A percentile compares a stretch with the other conserved stretches of the same genome.
Conservation (phyloP, 2,113 vertebrate genomes). For the Phalacrocorax aristotelis region DNA sequence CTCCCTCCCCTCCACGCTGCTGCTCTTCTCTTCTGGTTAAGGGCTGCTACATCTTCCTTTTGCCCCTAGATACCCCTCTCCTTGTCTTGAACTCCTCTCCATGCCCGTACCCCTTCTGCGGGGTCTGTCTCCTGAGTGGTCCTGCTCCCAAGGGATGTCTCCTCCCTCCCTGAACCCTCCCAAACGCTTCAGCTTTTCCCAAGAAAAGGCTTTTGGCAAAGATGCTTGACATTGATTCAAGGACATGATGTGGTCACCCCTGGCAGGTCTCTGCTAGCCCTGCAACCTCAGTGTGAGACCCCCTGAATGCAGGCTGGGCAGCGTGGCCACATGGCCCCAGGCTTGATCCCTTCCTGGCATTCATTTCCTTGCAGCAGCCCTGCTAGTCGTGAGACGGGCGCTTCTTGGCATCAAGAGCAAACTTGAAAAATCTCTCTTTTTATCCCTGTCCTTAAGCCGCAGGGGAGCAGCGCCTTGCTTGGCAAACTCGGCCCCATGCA, state of each 20-base stretch:
- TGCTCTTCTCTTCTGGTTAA: not conserved
- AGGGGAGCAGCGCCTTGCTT: not conserved
- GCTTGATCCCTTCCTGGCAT: not conserved
- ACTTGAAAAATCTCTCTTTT: not conserved
- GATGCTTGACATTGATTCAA: accelerated
- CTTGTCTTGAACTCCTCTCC: not conserved
- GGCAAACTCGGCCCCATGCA: not conserved
- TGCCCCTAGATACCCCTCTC: not conserved
- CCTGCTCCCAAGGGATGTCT: not conserved
- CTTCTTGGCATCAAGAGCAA: not conserved
- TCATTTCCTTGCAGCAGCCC: not conserved
- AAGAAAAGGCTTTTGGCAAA: not conserved
- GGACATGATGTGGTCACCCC: accelerated
- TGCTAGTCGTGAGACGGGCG: accelerated
- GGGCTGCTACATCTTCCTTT: not conserved
- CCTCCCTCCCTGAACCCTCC: not conserved
- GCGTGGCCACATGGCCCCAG: not conserved
- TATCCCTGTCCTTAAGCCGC: accelerated
- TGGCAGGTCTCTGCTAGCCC: not conserved
- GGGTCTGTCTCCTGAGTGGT: not conserved
- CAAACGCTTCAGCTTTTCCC: not conserved
- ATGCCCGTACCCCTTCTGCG: accelerated
- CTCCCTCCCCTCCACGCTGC: not conserved
- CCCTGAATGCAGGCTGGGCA: accelerated
- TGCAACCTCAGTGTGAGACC: accelerated